Percentiles rank a stretch among this genome's conserved stretches.
Evolutionary conservation across 2,888 invertebrate genomes (phyloP).

Genomic region (Xestia c-nigrum): DNA sequence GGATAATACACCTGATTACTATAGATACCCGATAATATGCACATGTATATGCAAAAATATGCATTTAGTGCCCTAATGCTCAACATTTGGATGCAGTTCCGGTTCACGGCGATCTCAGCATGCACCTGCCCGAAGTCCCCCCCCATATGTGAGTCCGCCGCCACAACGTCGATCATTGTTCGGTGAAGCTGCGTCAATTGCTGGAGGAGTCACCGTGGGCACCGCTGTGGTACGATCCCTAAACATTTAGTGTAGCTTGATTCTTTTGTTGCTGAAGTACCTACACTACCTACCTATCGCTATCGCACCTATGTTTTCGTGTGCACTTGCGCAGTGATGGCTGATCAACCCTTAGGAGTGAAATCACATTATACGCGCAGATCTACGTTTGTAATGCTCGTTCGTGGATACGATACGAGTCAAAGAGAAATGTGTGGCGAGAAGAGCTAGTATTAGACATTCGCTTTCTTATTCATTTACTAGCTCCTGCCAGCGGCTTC

Average conservation of each 20-base stretch:
- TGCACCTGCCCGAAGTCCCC: slow-evolving; percentile 79
- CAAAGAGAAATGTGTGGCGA: background rate
- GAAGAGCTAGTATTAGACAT: background rate
- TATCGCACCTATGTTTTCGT: background rate
- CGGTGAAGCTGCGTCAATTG: slow-evolving; percentile 99
- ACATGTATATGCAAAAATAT: background rate
- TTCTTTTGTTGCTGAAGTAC: slow-evolving; percentile 20
- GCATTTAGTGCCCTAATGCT: slow-evolving; percentile 17
- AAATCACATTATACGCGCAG: background rate
- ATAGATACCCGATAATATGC: background rate
- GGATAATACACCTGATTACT: background rate
- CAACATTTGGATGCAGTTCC: slow-evolving; percentile 60
- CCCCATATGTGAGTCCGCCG: slow-evolving; percentile 85
- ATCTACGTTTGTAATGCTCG: background rate
- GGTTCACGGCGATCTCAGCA: slow-evolving; percentile 75
- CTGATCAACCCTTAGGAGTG: background rate
- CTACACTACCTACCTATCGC: too few relatives aligned
- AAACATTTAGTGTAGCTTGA: slow-evolving; percentile 24
- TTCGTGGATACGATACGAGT: background rate
- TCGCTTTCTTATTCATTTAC: background rate
- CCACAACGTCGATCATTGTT: slow-evolving; percentile 94
- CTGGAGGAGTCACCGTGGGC: slow-evolving; percentile 99
- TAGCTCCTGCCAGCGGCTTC: too few relatives aligned
- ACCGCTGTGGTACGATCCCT: slow-evolving; percentile 94
- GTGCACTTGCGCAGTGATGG: background rate